Conservation (phyloP, 30 jellyfish, hydroid and myxozoan genomes). For the Morbakka virulenta region DNA sequence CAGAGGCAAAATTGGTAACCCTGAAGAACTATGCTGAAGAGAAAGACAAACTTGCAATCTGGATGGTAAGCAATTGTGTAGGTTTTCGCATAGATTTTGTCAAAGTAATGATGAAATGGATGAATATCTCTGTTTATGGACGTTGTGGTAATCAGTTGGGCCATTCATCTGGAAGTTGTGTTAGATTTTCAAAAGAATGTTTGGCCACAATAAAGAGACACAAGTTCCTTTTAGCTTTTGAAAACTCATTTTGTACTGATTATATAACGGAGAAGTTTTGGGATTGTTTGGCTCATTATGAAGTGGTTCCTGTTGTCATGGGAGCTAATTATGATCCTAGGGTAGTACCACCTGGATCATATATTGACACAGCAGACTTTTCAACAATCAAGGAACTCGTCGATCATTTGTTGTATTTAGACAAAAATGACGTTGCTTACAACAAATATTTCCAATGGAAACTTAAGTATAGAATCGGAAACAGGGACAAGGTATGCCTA, state of each 20-base stretch:
- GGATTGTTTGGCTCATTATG: no score
- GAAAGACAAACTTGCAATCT: conserved; percentile 45
- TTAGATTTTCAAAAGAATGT: conserved; percentile 30
- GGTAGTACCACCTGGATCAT: conserved; percentile 72
- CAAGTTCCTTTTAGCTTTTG: conserved; percentile 60
- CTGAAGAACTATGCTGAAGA: conserved; percentile 57
- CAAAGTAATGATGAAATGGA: conserved; percentile 52
- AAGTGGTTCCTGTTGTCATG: conserved; percentile 73
- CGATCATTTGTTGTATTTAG: conserved; percentile 48
- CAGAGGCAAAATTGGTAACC: no score
- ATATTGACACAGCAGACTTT: conserved; percentile 64
- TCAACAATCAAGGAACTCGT: conserved; percentile 60
- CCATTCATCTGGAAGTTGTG: conserved; percentile 57
- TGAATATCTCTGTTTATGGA: conserved; percentile 79
- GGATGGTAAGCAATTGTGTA: conserved; percentile 73
- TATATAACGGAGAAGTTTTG: conserved; percentile 80
- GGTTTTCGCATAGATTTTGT: conserved; percentile 58
- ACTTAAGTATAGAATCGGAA: conserved; percentile 32
- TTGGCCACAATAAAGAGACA: conserved; percentile 33
- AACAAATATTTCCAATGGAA: conserved; percentile 71
- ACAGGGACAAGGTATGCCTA: no score
- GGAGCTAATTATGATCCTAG: conserved; percentile 61
- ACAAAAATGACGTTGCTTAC: conserved; percentile 54
- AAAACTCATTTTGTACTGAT: conserved; percentile 82
- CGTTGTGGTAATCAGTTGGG: conserved; percentile 50